Evolutionary conservation across 2,797 vertebrate species (phyloP).

Genomic region (Bucorvus abyssinicus): DNA sequence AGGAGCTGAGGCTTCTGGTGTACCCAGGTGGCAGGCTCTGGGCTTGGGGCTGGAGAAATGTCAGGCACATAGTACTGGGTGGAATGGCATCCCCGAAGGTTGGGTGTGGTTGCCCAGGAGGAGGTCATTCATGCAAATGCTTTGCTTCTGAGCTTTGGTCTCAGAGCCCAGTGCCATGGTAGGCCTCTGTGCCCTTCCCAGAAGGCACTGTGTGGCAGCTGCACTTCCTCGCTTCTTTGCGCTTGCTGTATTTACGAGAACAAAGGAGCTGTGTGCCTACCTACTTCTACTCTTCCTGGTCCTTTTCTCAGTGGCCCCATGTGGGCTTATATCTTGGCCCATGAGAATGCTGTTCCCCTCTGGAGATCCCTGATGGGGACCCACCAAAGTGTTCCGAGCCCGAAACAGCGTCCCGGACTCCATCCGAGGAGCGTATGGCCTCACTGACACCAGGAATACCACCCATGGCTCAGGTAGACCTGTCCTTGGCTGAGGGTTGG

Average conservation of each 20-base stretch:
- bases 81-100: too few relatives aligned
- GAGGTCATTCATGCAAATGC: neutral
- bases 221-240: neutral
- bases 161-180: accelerated
- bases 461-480: constrained; percentile 91
- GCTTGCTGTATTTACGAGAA: neutral
- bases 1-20: neutral
- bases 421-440: constrained; percentile 87
- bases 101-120: accelerated
- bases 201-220: neutral
- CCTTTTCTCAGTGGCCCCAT: constrained; percentile 85
- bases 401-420: constrained; percentile 80
- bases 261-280: neutral
- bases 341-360: constrained; percentile 84
- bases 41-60: accelerated
- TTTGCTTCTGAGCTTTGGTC: neutral
- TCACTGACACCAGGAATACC: constrained; percentile 95
- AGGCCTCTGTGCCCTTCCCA: too few relatives aligned
- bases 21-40: neutral
- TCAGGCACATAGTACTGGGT: neutral
- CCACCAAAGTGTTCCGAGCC: constrained; percentile 92
- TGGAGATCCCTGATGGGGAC: constrained; percentile 96
- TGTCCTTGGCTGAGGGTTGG: neutral
- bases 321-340: constrained; percentile 91
- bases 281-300: neutral